phyloP scores from a whole-genome alignment of 2,113 vertebrate genomes.

The Melanotaenia duboulayi region DNA sequence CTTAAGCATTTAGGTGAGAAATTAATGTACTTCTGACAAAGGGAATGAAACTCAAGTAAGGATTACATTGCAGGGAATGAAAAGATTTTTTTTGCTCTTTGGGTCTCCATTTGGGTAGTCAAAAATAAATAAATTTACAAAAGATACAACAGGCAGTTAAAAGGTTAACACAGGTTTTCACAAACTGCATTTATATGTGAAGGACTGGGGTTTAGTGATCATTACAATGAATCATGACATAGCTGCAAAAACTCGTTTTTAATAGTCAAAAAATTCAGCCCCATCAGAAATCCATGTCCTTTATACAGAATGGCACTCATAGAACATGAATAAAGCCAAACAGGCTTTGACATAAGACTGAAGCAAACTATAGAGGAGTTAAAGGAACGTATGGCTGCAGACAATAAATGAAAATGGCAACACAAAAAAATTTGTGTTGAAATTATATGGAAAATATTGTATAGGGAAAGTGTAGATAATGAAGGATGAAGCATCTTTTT shows the following conservation, averaged over 20 bases:
- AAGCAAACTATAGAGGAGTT: neutral
- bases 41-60: constrained; percentile 37
- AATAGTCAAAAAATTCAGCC: constrained; percentile 35
- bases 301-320: neutral
- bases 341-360: neutral
- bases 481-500: neutral
- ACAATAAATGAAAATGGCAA: constrained; percentile 3
- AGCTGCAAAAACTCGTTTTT: constrained; percentile 31
- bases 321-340: constrained; percentile 7
- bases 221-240: neutral
- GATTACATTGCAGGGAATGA: constrained; percentile 31
- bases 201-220: too few relatives aligned
- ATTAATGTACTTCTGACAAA: constrained; percentile 39
- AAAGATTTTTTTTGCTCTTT: constrained; percentile 41
- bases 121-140: too few relatives aligned
- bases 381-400: neutral
- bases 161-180: too few relatives aligned
- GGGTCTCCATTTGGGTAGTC: constrained; percentile 3
- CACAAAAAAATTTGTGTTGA: neutral
- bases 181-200: too few relatives aligned
- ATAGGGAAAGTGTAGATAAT: neutral
- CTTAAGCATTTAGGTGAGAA: constrained; percentile 41
- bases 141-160: too few relatives aligned
- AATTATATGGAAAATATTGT: neutral
- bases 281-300: constrained; percentile 2